phyloP scores from a whole-genome alignment of 2,797 vertebrate species.

The Spinus olivaceus region DNA sequence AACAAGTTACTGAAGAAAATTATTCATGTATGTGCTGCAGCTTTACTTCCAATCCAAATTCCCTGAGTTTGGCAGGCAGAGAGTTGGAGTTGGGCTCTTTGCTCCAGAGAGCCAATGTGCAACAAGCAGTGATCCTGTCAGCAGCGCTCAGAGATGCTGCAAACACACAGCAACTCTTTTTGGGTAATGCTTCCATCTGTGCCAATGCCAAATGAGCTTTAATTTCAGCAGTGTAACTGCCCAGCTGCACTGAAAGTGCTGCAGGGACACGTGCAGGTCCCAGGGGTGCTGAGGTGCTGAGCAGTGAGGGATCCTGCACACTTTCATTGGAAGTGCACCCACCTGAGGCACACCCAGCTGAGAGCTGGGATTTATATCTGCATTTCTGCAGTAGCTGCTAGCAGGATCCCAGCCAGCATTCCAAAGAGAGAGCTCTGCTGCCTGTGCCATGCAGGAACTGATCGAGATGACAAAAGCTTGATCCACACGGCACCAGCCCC shows the following conservation, averaged over 20 bases:
- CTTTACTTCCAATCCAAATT: not conserved
- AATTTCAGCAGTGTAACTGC: not conserved
- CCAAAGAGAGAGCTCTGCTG: not conserved
- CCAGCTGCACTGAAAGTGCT: not conserved
- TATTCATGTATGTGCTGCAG: not conserved
- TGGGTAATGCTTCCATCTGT: not conserved
- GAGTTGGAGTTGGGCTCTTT: not conserved
- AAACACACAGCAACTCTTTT: not conserved
- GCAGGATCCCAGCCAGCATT: not conserved
- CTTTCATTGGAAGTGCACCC: not conserved
- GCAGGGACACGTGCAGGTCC: fast-evolving
- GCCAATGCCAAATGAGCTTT: not conserved
- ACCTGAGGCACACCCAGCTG: not conserved
- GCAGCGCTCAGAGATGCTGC: not conserved
- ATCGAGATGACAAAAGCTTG: not conserved
- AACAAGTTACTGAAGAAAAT: not conserved
- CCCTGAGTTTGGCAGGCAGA: not conserved
- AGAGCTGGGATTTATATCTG: not conserved
- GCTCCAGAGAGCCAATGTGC: not conserved
- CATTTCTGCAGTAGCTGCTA: not conserved
- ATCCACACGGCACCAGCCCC: not conserved
- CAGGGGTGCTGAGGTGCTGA: not conserved
- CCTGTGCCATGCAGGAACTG: not conserved
- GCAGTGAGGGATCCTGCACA: not conserved
- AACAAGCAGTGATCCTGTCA: not conserved